Evolutionary conservation across 2,797 vertebrate genomes (phyloP), one percentile per base, ranked within the genome.

Genomic region (Schizothorax lantsangensis): DNA sequence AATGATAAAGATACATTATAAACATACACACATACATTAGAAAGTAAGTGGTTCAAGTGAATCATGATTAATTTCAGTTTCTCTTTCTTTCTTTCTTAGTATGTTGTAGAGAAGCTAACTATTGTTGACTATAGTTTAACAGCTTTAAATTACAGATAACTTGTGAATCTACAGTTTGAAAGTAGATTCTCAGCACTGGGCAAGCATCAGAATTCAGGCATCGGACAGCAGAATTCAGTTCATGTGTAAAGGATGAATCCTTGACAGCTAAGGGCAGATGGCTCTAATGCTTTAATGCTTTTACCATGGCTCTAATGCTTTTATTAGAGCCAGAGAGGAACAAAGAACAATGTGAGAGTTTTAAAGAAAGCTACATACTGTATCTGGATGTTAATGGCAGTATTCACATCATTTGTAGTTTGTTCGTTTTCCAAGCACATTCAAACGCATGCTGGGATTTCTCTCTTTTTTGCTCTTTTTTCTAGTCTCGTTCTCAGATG

Each of bases 381-480:
- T 9, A 26, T 66, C 30, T 69, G 45, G 8, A 11, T 75, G 10
- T 26, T 75, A 38, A 77, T 19, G 26, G 23, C 40, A 64, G 21
- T 7, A 26, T 7, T 77, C 8, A n/a, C 79, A 71, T 43, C 4
- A 88, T 92, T 84, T 40, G 23, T 40, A 23, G 75, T 71, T 88
- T 90, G 84, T 89, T 47, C 89, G 75, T 88, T 84, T 87, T 88
- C 81, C 40, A 68, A 19, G 43, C 82, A 75, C n/a, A 83, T 79
- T 38, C 52, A 80, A 33, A 87, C 74, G 72, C 59, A 75, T 45
- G 73, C 59, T 9, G 36, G 52, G 75, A 40, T n/a, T 59, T 54
- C 11, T 79, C 23, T 23, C 23, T 38, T 15, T 40, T 30, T 15
- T 12, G 43, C 23, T 38, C 36, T 54, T 15, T 10, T 57, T 74